Percentiles rank a stretch among this genome's conserved stretches.
Evolutionary conservation across 2,797 vertebrate species (phyloP).

Genomic region (Sebastes itinus): DNA sequence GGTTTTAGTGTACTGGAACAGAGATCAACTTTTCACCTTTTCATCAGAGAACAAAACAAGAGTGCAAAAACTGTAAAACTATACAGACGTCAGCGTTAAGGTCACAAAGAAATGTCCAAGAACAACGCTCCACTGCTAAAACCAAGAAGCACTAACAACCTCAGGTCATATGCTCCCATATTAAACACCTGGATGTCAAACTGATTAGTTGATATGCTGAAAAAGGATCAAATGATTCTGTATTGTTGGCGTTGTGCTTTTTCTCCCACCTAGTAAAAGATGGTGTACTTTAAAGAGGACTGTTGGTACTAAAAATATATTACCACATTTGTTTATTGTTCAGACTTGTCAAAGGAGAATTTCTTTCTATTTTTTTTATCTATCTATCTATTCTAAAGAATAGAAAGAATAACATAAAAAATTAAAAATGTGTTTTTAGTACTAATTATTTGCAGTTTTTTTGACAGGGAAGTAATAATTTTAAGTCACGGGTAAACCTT

Average conservation of each 20-base stretch:
- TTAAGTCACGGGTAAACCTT: background rate
- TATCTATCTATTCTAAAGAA: no score
- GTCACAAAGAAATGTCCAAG: no score
- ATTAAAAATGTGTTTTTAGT: background rate
- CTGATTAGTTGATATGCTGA: background rate
- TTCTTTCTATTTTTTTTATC: no score
- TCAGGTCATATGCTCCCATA: background rate
- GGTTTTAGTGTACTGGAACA: no score
- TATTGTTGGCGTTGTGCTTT: background rate
- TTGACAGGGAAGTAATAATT: background rate
- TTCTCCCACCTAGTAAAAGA: background rate
- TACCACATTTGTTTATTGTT: background rate
- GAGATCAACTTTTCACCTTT: no score
- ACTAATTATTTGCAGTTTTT: background rate
- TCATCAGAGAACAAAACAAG: no score
- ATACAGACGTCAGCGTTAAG: no score
- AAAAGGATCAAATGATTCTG: background rate
- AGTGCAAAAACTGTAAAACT: no score
- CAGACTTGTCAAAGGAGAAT: no score
- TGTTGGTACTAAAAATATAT: background rate
- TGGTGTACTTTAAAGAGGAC: background rate
- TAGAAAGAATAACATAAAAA: no score
- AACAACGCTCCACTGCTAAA: no score
- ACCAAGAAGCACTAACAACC: no score
- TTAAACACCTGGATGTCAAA: background rate